phyloP scores from a whole-genome alignment of 2,113 vertebrate species.

The Physeter macrocephalus region DNA sequence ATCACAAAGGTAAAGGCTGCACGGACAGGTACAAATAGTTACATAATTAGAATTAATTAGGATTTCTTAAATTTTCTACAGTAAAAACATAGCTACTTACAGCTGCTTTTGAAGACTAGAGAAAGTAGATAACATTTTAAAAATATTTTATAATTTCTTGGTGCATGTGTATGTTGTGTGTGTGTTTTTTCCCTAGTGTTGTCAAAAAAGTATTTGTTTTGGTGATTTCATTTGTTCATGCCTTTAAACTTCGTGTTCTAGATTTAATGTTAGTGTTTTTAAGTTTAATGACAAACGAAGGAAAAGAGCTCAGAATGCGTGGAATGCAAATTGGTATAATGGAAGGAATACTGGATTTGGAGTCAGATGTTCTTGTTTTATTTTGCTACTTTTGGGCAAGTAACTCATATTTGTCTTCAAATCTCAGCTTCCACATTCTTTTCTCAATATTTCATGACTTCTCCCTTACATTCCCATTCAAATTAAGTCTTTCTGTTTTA shows the following conservation, averaged over 20 bases:
- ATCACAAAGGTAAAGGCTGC: not conserved
- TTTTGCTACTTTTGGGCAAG: not conserved
- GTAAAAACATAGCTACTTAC: not conserved
- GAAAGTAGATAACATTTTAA: not conserved
- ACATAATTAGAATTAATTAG: slow-evolving; percentile 36
- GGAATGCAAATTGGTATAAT: not conserved
- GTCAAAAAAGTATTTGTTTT: not conserved
- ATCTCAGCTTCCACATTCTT: not conserved
- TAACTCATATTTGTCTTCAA: not conserved
- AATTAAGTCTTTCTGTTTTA: not conserved
- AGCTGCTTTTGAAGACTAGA: not conserved
- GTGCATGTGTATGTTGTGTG: not conserved
- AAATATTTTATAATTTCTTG: not conserved
- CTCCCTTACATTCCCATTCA: not conserved
- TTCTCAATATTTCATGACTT: not conserved
- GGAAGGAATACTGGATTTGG: not conserved
- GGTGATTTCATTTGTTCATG: not conserved
- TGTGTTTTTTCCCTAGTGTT: not conserved
- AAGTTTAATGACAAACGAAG: not conserved
- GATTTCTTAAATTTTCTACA: not conserved
- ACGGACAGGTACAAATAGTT: not conserved
- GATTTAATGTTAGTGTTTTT: not conserved
- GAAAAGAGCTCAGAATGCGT: not conserved
- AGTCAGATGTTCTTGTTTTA: not conserved
- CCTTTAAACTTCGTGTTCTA: not conserved